Evolutionary conservation across 2,888 invertebrate species (phyloP).

Genomic region (Deilephila porcellus): DNA sequence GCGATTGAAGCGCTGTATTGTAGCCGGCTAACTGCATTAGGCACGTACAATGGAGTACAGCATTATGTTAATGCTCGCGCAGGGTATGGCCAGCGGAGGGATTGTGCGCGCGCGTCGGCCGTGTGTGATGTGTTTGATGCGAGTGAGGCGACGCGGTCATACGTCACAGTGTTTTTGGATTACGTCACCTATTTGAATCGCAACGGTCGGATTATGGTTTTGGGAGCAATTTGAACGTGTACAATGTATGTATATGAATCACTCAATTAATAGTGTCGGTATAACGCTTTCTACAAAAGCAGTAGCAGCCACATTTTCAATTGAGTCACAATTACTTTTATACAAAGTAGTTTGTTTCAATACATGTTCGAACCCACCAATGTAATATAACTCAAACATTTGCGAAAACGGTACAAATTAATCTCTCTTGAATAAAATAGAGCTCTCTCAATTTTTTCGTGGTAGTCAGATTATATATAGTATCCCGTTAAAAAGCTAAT

Average conservation of each 20-base stretch:
- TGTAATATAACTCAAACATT: too few relatives aligned
- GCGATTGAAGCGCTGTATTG: conserved; percentile 47
- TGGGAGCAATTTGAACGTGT: conserved; percentile 40
- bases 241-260: conserved; percentile 34
- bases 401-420: too few relatives aligned
- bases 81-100: conserved; percentile 48
- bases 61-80: conserved; percentile 68
- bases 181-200: conserved; percentile 59
- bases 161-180: conserved; percentile 53
- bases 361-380: too few relatives aligned
- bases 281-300: neutral
- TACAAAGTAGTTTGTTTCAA: neutral
- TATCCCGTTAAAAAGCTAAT: too few relatives aligned
- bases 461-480: too few relatives aligned
- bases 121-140: conserved; percentile 35
- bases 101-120: conserved; percentile 66
- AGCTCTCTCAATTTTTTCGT: too few relatives aligned
- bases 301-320: neutral
- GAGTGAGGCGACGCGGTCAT: conserved; percentile 54
- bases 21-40: conserved; percentile 72
- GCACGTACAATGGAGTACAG: conserved; percentile 75
- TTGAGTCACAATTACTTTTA: neutral
- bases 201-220: conserved; percentile 62
- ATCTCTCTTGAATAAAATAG: too few relatives aligned
- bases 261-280: neutral